These are phyloP conservation scores for Alectoris magna DNA, from an alignment of 2,797 vertebrate species.

Conservation along the genomic window DNA sequence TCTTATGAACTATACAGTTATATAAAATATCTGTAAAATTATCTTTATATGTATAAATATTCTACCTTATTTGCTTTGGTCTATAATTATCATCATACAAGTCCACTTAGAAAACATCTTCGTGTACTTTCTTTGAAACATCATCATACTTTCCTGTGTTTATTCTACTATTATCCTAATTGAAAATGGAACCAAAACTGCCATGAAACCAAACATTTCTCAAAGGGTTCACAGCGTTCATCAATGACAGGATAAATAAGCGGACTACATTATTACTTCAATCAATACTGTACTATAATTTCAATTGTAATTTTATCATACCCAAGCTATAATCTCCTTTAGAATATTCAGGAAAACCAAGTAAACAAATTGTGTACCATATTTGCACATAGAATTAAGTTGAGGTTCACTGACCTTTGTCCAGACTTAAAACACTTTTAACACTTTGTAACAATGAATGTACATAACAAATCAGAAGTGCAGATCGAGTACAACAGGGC, in stretches of 20 bases:
- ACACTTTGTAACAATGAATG: slow-evolving; percentile 71
- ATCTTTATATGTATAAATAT: slow-evolving; percentile 84
- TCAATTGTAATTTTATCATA: slow-evolving; percentile 66
- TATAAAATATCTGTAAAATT: slow-evolving; percentile 86
- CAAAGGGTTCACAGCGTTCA: slow-evolving; percentile 52
- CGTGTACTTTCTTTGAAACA: slow-evolving; percentile 68
- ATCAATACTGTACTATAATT: slow-evolving; percentile 67
- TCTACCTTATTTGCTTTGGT: slow-evolving; percentile 86
- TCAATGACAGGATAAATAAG: slow-evolving; percentile 57
- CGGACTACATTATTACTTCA: slow-evolving; percentile 70
- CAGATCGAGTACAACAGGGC: slow-evolving; percentile 59
- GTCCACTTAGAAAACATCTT: slow-evolving; percentile 77
- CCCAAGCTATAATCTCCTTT: slow-evolving; percentile 67
- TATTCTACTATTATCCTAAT: slow-evolving; percentile 49
- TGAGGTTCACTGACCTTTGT: slow-evolving; percentile 32
- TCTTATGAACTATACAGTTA: slow-evolving; percentile 81
- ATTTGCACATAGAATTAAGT: slow-evolving; percentile 47
- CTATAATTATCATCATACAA: slow-evolving; percentile 80
- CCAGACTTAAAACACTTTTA: slow-evolving; percentile 51
- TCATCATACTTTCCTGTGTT: slow-evolving; percentile 38
- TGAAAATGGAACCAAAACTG: slow-evolving; percentile 74
- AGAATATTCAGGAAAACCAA: slow-evolving; percentile 58
- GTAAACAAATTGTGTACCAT: slow-evolving; percentile 57
- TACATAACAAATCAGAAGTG: slow-evolving; percentile 51
- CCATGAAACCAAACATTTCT: slow-evolving; percentile 55